phyloP scores from a whole-genome alignment of 2,888 invertebrate species.

The Salpingus planirostris region DNA sequence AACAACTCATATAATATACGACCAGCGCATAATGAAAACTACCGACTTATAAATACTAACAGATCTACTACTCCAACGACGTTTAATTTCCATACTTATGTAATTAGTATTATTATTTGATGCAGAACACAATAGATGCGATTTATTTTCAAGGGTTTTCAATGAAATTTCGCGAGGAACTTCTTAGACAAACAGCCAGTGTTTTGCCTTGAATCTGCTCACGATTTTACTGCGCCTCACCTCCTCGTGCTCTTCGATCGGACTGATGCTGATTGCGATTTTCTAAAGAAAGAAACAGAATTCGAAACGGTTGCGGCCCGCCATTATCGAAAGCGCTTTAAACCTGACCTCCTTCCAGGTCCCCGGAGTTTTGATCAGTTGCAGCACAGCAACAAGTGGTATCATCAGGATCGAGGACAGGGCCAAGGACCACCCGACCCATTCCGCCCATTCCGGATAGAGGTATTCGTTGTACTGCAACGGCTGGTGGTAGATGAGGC shows the following conservation, averaged over 20 bases:
- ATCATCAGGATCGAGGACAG: conserved; percentile 67
- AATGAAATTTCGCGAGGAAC: no score
- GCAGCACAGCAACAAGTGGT: conserved; percentile 55
- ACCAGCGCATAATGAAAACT: conserved; percentile 15
- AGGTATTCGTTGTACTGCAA: conserved; percentile 58
- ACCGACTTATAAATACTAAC: conserved; percentile 1
- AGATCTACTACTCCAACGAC: conserved; percentile 1
- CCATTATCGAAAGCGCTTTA: neutral
- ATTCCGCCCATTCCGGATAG: conserved; percentile 64
- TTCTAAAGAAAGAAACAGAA: conserved; percentile 40
- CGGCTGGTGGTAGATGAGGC: conserved; percentile 55
- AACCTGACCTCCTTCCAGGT: conserved; percentile 47
- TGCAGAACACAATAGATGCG: no score
- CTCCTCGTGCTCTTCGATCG: conserved; percentile 56
- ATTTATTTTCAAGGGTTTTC: no score
- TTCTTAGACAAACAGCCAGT: conserved; percentile 63
- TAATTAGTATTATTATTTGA: conserved; percentile 3
- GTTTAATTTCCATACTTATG: neutral
- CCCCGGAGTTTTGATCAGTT: conserved; percentile 56
- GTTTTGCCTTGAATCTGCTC: conserved; percentile 53
- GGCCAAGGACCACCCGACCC: conserved; percentile 63
- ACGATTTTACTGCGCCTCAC: conserved; percentile 53
- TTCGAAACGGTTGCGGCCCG: neutral
- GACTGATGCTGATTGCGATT: conserved; percentile 57
- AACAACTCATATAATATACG: conserved; percentile 15